phyloP scores from a whole-genome alignment of 2,888 invertebrate species.

The Epistrophe eligans region DNA sequence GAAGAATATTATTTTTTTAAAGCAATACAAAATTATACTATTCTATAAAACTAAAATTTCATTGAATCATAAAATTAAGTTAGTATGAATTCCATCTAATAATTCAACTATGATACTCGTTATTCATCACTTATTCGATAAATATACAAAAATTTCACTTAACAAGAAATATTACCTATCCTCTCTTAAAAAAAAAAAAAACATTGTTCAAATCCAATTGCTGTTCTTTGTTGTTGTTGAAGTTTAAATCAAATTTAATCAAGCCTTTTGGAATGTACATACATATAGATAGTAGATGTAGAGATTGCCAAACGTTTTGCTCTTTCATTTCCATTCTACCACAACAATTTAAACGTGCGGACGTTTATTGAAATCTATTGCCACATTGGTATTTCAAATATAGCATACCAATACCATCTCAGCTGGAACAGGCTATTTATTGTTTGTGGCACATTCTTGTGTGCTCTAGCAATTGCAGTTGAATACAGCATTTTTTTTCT shows the following conservation, averaged over 20 bases:
- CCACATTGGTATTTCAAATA: constrained; percentile 56
- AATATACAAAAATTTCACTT: background rate
- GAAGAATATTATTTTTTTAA: too few relatives aligned
- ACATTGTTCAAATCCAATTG: constrained; percentile 1
- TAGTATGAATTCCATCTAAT: too few relatives aligned
- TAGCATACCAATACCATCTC: constrained; percentile 30
- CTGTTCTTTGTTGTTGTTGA: too few relatives aligned
- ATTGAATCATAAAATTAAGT: too few relatives aligned
- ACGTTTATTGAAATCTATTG: constrained; percentile 73
- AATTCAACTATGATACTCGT: background rate
- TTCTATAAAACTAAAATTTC: too few relatives aligned
- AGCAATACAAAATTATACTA: too few relatives aligned
- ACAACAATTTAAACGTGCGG: constrained; percentile 62
- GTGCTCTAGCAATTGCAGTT: constrained; percentile 53
- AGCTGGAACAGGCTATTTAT: constrained; percentile 28
- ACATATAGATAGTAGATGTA: background rate
- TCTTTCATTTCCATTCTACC: constrained; percentile 43
- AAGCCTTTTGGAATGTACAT: constrained; percentile 30
- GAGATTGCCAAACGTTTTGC: constrained; percentile 35
- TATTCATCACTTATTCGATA: background rate
- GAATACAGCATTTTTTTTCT: constrained; percentile 29
- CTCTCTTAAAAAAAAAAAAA: background rate
- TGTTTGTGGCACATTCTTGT: constrained; percentile 61
- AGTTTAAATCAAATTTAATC: constrained; percentile 63
- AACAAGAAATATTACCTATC: background rate